These are phyloP conservation scores for Heterodera carotae DNA, from an alignment of 1,140 invertebrate species.

Conservation along the genomic window DNA sequence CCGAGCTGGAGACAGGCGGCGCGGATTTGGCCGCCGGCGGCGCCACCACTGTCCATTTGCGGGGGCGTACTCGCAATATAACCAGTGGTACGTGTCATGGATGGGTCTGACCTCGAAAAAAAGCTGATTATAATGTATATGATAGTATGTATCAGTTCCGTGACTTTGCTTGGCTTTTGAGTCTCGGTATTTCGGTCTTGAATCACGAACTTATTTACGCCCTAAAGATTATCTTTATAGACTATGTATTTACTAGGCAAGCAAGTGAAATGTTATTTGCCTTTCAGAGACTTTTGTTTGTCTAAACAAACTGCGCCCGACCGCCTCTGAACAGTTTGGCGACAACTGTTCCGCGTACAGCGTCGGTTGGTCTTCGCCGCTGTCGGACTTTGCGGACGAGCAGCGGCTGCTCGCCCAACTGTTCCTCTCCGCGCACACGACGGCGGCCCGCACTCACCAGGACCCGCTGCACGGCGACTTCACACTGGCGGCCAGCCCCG, in stretches of 20 bases:
- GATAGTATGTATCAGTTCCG: no score
- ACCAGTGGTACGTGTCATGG: constrained; percentile 23
- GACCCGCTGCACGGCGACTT: constrained; percentile 7
- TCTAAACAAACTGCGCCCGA: constrained; percentile 37
- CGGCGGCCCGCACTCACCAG: constrained; percentile 2
- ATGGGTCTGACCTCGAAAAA: no score
- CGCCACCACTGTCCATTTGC: neutral
- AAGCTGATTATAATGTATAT: no score
- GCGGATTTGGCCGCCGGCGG: constrained; percentile 29
- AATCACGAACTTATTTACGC: no score
- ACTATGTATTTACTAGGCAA: no score
- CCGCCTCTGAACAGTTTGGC: constrained; percentile 27
- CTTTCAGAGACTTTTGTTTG: constrained; percentile 38
- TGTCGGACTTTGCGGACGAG: neutral
- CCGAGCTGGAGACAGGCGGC: constrained; percentile 7
- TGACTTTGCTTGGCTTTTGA: no score
- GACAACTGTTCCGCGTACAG: constrained; percentile 35
- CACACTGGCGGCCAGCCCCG: constrained; percentile 17
- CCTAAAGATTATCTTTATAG: no score
- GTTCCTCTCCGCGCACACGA: constrained; percentile 14
- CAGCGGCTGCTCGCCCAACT: constrained; percentile 13
- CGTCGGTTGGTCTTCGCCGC: constrained; percentile 18
- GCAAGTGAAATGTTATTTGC: no score
- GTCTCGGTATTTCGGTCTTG: no score
- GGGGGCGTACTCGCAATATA: constrained; percentile 34